Conservation (phyloP, 2,888 invertebrate genomes). For the Monopis laevigella region DNA sequence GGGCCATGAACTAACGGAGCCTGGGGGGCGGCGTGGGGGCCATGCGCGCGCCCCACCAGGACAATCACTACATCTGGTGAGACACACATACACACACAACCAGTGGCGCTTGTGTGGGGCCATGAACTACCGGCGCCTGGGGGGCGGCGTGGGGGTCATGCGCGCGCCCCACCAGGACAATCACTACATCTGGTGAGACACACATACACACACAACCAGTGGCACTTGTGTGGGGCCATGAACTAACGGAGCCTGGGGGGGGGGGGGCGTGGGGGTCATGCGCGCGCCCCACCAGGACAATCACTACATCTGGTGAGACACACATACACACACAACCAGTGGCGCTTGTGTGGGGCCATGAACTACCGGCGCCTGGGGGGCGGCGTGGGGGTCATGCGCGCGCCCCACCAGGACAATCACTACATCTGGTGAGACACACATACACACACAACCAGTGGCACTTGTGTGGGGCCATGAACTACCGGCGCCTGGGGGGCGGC, state of each 20-base stretch:
- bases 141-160: constrained; percentile 95
- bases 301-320: constrained; percentile 80
- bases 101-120: constrained; percentile 97
- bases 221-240: constrained; percentile 98
- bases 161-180: constrained; percentile 89
- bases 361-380: constrained; percentile 96
- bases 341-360: constrained; percentile 98
- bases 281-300: constrained; percentile 89
- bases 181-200: constrained; percentile 80
- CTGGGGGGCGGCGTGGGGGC: constrained; percentile 96
- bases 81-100: too few species aligned
- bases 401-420: constrained; percentile 89
- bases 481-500: constrained; percentile 92
- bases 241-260: constrained; percentile 96
- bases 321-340: too few species aligned
- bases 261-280: constrained; percentile 95
- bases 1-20: constrained; percentile 98
- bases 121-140: constrained; percentile 98
- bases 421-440: constrained; percentile 79
- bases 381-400: constrained; percentile 93
- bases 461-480: constrained; percentile 98
- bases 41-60: constrained; percentile 90
- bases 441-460: too few species aligned
- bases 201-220: too few species aligned
- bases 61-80: constrained; percentile 87